phyloP scores from a whole-genome alignment of 2,113 vertebrate species.

The Ophiodon elongatus region DNA sequence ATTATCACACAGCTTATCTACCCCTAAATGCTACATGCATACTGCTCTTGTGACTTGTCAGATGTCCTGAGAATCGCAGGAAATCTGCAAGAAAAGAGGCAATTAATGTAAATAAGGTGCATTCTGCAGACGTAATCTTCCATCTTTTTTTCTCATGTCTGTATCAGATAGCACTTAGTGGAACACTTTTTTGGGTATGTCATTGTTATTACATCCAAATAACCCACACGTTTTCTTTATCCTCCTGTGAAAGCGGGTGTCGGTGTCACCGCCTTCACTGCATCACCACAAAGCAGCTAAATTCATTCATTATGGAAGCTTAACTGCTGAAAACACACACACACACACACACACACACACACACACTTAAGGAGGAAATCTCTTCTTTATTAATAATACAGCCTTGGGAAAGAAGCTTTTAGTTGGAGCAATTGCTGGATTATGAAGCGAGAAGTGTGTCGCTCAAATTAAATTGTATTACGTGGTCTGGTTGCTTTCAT shows the following conservation, averaged over 20 bases:
- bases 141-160: background rate
- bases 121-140: background rate
- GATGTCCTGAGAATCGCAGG: background rate
- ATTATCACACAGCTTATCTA: background rate
- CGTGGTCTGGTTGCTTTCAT: slow-evolving; percentile 18
- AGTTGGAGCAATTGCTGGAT: background rate
- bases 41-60: background rate
- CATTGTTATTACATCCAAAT: background rate
- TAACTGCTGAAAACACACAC: background rate
- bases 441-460: background rate
- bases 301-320: slow-evolving; percentile 5
- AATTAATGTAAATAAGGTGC: background rate
- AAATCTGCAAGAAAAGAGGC: background rate
- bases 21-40: background rate
- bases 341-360: background rate
- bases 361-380: background rate
- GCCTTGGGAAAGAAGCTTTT: slow-evolving; percentile 1
- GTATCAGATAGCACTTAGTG: background rate
- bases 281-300: background rate
- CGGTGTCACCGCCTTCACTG: background rate
- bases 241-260: background rate
- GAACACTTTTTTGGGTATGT: background rate
- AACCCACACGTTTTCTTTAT: background rate
- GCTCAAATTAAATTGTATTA: slow-evolving; percentile 2
- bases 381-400: slow-evolving; percentile 38